Percentiles rank a stretch among this genome's conserved stretches.
Conservation (phyloP, 2,797 vertebrate species). For the Myiotriccus ornatus region DNA sequence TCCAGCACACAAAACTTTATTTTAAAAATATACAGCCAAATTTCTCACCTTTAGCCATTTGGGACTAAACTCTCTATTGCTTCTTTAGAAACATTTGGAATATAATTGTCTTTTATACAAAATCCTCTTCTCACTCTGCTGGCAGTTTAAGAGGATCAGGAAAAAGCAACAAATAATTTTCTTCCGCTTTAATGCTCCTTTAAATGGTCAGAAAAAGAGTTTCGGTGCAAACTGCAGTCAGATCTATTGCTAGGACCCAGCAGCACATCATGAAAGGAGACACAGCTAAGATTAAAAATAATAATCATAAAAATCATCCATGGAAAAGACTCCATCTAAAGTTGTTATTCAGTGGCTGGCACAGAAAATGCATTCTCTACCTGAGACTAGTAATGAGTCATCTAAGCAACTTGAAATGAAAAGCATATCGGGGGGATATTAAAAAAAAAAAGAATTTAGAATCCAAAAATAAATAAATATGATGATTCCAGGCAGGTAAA, state of each 20-base stretch:
- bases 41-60: not conserved
- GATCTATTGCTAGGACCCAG: slow-evolving; percentile 29
- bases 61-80: not conserved
- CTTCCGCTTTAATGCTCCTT: slow-evolving; percentile 7
- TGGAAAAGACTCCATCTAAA: not conserved
- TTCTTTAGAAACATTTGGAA: not conserved
- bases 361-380: slow-evolving; percentile 2
- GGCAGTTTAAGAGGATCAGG: not conserved
- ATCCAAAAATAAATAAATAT: not conserved
- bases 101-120: not conserved
- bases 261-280: not conserved
- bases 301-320: slow-evolving; percentile 27
- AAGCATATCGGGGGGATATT: not conserved
- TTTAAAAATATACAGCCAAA: not conserved
- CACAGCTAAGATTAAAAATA: slow-evolving; percentile 50
- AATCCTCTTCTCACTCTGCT: not conserved
- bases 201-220: slow-evolving; percentile 25
- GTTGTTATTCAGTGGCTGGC: not conserved
- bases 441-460: not conserved
- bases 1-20: not conserved
- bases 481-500: slow-evolving; percentile 15
- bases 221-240: not conserved
- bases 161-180: slow-evolving; percentile 42
- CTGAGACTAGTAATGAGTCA: slow-evolving; percentile 1
- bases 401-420: slow-evolving; percentile 15